Base-by-base conservation (phyloP, 2,888 invertebrate genomes). In the Marasmarcha lunaedactyla region DNA sequence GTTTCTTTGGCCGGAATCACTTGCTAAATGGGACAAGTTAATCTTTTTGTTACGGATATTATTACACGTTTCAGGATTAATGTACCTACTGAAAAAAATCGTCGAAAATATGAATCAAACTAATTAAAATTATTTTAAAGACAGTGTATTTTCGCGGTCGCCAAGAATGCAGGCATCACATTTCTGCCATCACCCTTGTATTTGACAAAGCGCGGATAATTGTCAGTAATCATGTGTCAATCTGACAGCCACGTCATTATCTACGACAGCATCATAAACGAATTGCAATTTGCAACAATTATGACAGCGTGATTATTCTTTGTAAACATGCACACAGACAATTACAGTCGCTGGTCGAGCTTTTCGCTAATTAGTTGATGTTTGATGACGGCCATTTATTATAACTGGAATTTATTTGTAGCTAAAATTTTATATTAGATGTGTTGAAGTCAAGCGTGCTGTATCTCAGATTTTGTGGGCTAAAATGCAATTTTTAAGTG, bases 261-360 rank as follows among this genome's bases (percentile, higher is more conserved):
- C 50, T 37, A 37, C 35, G 38, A 37, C 47, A 53, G 51, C 57
- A 45, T 48, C 34, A 14, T 20, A 20, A 34, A 14, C 13, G 7
- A 51, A 57, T 57, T 55, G 50, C 51, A 52, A 55, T 56, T 55
- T 54, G 50, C 52, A 48, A 47, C 59, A 61, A 61, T 50, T 57
- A 52, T 30, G 30, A 30, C 30, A 30, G 47, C 39, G 46, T 46
- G 47, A 53, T 49, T 48, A 44, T 48, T 53, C 48, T 45, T 49
- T 51, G 48, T 41, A 52, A 49, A 11, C 30, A 11, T 30, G 30
- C 30, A 30, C n/a, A n/a, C 45, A 49, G 40, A 49, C 49, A 55
- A 55, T 55, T 55, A 53, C 43, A 39, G 44, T 42, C 36, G 39
- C 44, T 41, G 45, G 39, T 14, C 14, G 11, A 30, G 34, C 36